phyloP scores from a whole-genome alignment of 2,797 vertebrate species.

The Selene dorsalis region DNA sequence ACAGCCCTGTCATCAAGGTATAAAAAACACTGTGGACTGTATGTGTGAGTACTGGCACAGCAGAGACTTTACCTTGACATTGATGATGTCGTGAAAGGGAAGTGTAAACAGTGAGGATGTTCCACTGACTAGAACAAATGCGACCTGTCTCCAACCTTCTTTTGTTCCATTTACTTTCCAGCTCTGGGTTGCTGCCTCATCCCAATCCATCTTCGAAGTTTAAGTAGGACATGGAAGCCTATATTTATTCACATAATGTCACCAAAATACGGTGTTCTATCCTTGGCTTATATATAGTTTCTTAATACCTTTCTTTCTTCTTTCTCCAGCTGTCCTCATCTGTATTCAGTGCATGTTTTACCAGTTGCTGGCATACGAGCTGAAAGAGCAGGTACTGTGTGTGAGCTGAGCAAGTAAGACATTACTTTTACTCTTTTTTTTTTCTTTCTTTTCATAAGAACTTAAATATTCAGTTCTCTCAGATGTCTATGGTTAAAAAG shows the following conservation, averaged over 20 bases:
- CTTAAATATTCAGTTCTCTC: not conserved
- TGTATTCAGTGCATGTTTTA: not conserved
- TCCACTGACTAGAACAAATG: slow-evolving; percentile 51
- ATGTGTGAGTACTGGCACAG: slow-evolving; percentile 45
- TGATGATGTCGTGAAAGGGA: slow-evolving; percentile 38
- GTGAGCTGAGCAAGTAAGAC: not conserved
- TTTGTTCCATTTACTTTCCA: slow-evolving; percentile 67
- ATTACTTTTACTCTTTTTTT: not conserved
- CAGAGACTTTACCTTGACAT: slow-evolving; percentile 56
- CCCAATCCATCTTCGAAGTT: slow-evolving; percentile 45
- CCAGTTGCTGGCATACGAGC: not conserved
- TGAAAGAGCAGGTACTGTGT: not conserved
- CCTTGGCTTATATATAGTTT: slow-evolving; percentile 43
- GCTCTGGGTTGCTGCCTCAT: slow-evolving; percentile 51
- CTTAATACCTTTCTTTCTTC: not conserved
- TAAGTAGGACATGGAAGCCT: slow-evolving; percentile 71
- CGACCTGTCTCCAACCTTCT: slow-evolving; percentile 36
- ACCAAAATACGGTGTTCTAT: slow-evolving; percentile 44
- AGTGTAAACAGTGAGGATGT: slow-evolving; percentile 46
- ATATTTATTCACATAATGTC: slow-evolving; percentile 66
- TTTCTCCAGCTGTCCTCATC: slow-evolving; percentile 1
- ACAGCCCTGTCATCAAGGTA: slow-evolving; percentile 9
- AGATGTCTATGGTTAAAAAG: not conserved
- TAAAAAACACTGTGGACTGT: slow-evolving; percentile 40
- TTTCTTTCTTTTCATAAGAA: not conserved